A percentile compares a stretch with the other conserved stretches of the same genome.
Evolutionary conservation across 2,888 invertebrate species (phyloP).

Genomic region (Thumatha senex): DNA sequence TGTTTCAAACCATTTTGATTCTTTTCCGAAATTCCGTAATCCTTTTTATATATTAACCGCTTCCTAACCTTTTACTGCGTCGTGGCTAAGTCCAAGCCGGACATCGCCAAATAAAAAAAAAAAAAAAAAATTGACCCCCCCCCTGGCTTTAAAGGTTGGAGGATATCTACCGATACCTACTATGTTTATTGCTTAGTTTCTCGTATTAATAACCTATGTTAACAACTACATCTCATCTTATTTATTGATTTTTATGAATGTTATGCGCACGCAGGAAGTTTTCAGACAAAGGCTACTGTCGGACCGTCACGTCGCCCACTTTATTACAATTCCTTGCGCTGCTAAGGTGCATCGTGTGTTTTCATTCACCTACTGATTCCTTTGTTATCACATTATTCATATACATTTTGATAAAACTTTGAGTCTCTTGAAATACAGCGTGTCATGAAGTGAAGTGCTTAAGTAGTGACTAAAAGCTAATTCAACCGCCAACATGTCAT

Average conservation of each 20-base stretch:
- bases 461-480: neutral
- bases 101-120: no score
- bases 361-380: neutral
- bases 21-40: no score
- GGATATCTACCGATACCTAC: no score
- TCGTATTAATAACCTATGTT: no score
- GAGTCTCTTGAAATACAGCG: neutral
- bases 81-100: no score
- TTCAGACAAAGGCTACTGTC: neutral
- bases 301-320: neutral
- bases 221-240: neutral
- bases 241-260: conserved; percentile 1
- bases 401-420: no score
- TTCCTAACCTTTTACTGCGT: no score
- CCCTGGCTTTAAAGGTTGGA: no score
- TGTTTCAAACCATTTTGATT: no score
- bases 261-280: conserved; percentile 8
- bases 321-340: neutral
- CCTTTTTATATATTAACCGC: no score
- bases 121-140: no score
- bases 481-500: conserved; percentile 27
- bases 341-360: neutral
- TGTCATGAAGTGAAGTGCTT: neutral
- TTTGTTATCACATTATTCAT: neutral
- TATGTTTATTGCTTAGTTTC: no score